Conservation (phyloP, 2,113 vertebrate genomes). For the Bubo scandiacus region DNA sequence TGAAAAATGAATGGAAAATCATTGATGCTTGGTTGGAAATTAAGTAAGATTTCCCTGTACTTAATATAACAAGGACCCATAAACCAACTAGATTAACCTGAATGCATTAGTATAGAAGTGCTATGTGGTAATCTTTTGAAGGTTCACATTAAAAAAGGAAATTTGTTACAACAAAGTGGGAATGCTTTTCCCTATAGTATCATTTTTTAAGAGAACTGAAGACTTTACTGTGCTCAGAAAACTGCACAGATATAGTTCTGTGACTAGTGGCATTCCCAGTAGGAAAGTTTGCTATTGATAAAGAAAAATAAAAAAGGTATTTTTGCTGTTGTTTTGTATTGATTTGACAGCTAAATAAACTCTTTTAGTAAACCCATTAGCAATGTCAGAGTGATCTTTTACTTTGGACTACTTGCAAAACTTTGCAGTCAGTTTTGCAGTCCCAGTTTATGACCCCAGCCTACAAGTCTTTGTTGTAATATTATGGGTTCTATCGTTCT, state of each 20-base stretch:
- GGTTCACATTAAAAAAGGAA: background rate
- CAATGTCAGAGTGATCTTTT: background rate
- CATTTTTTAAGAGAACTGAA: background rate
- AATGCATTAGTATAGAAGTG: background rate
- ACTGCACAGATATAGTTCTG: background rate
- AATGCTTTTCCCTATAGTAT: background rate
- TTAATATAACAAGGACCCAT: background rate
- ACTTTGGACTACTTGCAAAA: background rate
- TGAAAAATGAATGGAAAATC: background rate
- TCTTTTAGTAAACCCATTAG: background rate
- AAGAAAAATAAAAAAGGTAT: background rate
- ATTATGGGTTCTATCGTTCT: background rate
- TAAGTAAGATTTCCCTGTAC: background rate
- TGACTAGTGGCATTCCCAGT: background rate
- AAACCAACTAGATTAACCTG: background rate
- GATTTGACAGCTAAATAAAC: conserved; percentile 4
- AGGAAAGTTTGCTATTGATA: background rate
- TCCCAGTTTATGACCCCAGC: background rate
- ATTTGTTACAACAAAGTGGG: background rate
- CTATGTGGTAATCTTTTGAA: background rate
- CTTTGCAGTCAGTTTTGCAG: background rate
- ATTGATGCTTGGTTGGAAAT: background rate
- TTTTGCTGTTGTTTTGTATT: conserved; percentile 9
- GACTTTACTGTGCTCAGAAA: background rate
- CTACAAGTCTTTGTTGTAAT: background rate